A percentile compares a stretch with the other conserved stretches of the same genome.
Evolutionary conservation across 2,888 invertebrate genomes (phyloP).

Genomic region (Drosophila limbata): DNA sequence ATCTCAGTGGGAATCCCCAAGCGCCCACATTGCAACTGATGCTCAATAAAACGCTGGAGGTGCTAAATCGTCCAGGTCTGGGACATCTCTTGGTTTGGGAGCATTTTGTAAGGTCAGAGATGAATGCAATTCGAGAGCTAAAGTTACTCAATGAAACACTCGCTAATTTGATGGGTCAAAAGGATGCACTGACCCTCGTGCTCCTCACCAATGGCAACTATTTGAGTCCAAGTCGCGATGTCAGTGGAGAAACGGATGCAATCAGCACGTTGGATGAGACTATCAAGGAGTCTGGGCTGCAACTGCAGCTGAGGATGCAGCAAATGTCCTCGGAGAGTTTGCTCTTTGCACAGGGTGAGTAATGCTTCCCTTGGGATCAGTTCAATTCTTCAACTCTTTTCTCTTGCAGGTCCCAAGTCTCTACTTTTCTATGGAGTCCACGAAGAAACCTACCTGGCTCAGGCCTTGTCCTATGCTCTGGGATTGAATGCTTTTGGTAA

Average conservation of each 20-base stretch:
- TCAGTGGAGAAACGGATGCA: conserved; percentile 54
- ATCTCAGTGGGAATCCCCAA: conserved; percentile 87
- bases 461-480: conserved; percentile 92
- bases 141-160: conserved; percentile 92
- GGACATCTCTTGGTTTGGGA: conserved; percentile 92
- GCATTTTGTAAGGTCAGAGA: conserved; percentile 91
- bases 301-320: conserved; percentile 37
- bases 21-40: conserved; percentile 91
- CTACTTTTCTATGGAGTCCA: conserved; percentile 94
- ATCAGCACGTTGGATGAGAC: conserved; percentile 31
- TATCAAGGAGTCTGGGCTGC: conserved; percentile 5
- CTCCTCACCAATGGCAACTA: conserved; percentile 60
- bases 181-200: conserved; percentile 60
- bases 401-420: conserved; percentile 90
- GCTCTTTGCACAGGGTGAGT: conserved; percentile 67
- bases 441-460: conserved; percentile 94
- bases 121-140: conserved; percentile 90
- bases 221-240: conserved; percentile 43
- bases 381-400: too few species aligned
- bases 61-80: conserved; percentile 88
- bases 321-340: conserved; percentile 64
- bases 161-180: conserved; percentile 22
- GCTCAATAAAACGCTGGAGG: conserved; percentile 90
- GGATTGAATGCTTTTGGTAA: conserved; percentile 86
- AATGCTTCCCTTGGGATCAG: fast-evolving